Evolutionary conservation across 2,113 vertebrate species (phyloP).

Genomic region (Chlorodrepanis virens): DNA sequence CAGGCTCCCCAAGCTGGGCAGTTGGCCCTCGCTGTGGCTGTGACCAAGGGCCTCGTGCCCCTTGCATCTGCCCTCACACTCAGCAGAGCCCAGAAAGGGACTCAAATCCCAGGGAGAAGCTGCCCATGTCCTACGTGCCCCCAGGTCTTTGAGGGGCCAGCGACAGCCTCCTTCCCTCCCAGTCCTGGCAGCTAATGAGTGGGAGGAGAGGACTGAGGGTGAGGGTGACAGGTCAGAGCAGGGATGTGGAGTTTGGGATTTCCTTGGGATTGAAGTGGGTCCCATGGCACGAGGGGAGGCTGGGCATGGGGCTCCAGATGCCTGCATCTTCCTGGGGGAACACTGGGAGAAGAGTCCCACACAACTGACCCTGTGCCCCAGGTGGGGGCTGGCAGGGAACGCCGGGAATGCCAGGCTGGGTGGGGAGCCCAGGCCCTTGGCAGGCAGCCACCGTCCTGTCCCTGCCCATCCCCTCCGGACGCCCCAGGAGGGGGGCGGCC

Average conservation of each 20-base stretch:
- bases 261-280: background rate
- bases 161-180: background rate
- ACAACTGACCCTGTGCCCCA: rapidly evolving
- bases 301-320: rapidly evolving
- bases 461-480: background rate
- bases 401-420: background rate
- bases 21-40: rapidly evolving
- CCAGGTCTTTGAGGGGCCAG: rapidly evolving
- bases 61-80: background rate
- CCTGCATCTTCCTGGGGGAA: background rate
- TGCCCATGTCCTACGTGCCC: background rate
- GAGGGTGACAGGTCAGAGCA: background rate
- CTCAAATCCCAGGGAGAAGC: background rate
- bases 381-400: background rate
- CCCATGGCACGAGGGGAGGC: rapidly evolving
- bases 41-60: background rate
- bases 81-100: background rate
- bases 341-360: rapidly evolving
- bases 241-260: background rate
- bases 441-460: background rate
- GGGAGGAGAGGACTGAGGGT: too few relatives aligned
- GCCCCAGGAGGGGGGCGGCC: background rate
- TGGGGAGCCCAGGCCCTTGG: background rate
- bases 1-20: rapidly evolving
- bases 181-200: background rate